phyloP scores from a whole-genome alignment of 2,888 invertebrate genomes.

The Esperia sulphurella region DNA sequence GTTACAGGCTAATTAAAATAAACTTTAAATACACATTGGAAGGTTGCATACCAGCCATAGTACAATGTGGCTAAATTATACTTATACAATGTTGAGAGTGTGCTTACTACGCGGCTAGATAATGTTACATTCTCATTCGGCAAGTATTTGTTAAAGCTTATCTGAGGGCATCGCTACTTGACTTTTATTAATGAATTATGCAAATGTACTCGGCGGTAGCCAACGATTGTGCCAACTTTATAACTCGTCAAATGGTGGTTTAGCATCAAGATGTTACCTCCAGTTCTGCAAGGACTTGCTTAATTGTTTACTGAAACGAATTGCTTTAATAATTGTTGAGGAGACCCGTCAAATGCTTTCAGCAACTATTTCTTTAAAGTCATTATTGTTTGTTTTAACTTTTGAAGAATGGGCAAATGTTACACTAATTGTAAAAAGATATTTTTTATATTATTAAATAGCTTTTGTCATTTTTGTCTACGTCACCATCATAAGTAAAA shows the following conservation, averaged over 20 bases:
- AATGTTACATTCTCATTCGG: not conserved
- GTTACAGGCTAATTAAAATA: not conserved
- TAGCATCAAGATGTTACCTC: slow-evolving; percentile 38
- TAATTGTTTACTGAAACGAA: slow-evolving; percentile 21
- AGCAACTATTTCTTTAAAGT: not conserved
- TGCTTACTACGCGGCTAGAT: not conserved
- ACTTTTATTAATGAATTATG: slow-evolving; percentile 73
- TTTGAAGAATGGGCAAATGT: not conserved
- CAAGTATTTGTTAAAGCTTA: slow-evolving; percentile 55
- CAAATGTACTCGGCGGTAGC: slow-evolving; percentile 51
- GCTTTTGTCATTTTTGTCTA: too few relatives aligned
- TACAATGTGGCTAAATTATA: not conserved
- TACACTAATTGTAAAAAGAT: not conserved
- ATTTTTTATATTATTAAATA: not conserved
- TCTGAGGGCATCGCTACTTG: slow-evolving; percentile 30
- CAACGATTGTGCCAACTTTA: slow-evolving; percentile 46
- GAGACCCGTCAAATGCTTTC: slow-evolving; percentile 10
- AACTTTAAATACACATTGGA: not conserved
- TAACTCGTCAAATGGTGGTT: slow-evolving; percentile 49
- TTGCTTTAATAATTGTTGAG: slow-evolving; percentile 4
- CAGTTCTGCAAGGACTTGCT: slow-evolving; percentile 22
- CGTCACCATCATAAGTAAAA: too few relatives aligned
- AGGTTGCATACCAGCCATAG: too few relatives aligned
- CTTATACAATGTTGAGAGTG: not conserved
- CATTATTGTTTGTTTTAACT: not conserved